Evolutionary conservation across 1,140 invertebrate genomes (phyloP), one percentile per base, ranked within the genome.

Genomic region (Eumeta japonica): DNA sequence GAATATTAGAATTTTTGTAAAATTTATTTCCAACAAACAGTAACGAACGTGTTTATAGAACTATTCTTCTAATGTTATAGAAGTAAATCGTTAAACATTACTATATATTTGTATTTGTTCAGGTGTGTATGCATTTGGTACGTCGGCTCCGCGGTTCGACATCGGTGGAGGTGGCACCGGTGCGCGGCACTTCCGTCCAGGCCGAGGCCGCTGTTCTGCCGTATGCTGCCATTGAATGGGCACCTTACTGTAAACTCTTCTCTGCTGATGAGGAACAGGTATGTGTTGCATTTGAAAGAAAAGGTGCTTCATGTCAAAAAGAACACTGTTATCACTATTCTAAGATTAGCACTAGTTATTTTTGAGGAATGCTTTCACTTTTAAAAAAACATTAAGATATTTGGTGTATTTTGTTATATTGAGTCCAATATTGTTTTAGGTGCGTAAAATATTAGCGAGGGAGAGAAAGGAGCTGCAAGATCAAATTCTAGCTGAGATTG

Each of bases 81-180:
- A n/a, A n/a, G n/a, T n/a, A n/a, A n/a, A n/a, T n/a, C n/a, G n/a
- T n/a, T n/a, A n/a, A n/a, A n/a, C n/a, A n/a, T n/a, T n/a, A n/a
- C n/a, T n/a, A n/a, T n/a, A n/a, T n/a, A n/a, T n/a, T n/a, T n/a
- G n/a, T n/a, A 28, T 40, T 39, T 1, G 44, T 49, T 3, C 29
- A 73, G 68, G 60, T 97, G 13, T 87, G 81, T 17, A 83, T 98
- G 75, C 83, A 85, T 46, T 74, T 97, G 43, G 97, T 98, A 86
- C 87, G 87, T 51, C 84, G 92, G 14, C 80, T 86, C 45, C 85
- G 87, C 47, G 88, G 86, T 11, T 89, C 86, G 2, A 80, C 90
- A 4, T 76, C 87, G 31, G 84, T 90, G 15, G 81, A 87, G 39
- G 84, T 88, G 17, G 83, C 67, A 2, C 71, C 71, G 0, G 52